phyloP scores from a whole-genome alignment of 1,140 invertebrate species.

The Sarcophaga bullata region DNA sequence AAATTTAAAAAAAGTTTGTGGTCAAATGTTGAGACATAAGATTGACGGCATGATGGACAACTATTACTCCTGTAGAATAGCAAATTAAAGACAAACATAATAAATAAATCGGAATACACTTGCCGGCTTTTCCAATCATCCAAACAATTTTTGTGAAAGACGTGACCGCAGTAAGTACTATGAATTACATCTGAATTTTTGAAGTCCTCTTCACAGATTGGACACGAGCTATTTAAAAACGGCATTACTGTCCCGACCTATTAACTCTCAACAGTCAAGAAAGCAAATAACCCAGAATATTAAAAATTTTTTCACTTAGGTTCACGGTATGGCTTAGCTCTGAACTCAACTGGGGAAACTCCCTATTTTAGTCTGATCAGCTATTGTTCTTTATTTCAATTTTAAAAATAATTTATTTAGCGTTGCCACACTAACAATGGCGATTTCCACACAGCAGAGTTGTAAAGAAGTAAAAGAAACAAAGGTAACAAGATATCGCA shows the following conservation, averaged over 20 bases:
- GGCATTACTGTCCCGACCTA: neutral
- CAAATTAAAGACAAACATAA: neutral
- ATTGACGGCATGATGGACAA: constrained; percentile 22
- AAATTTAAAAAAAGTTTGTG: constrained; percentile 31
- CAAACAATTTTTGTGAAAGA: constrained; percentile 28
- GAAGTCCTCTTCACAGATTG: constrained; percentile 30
- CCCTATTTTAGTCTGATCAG: no score
- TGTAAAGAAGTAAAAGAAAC: no score
- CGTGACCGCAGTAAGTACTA: constrained; percentile 28
- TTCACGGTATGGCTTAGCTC: no score
- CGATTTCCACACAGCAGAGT: no score
- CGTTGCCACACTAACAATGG: no score
- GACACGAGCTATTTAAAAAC: neutral
- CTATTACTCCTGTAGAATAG: constrained; percentile 4
- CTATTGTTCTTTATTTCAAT: no score
- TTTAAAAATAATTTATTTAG: no score
- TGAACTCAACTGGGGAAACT: no score
- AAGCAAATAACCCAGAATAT: no score
- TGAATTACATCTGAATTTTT: neutral
- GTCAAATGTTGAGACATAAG: neutral
- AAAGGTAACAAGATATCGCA: no score
- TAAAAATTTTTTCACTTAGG: no score
- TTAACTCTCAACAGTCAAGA: no score
- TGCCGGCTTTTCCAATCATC: constrained; percentile 30
- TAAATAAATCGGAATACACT: neutral